Evolutionary conservation across 2,113 vertebrate species (phyloP), one percentile per base, ranked within the genome.

Genomic region (Sporophila hypoxantha): DNA sequence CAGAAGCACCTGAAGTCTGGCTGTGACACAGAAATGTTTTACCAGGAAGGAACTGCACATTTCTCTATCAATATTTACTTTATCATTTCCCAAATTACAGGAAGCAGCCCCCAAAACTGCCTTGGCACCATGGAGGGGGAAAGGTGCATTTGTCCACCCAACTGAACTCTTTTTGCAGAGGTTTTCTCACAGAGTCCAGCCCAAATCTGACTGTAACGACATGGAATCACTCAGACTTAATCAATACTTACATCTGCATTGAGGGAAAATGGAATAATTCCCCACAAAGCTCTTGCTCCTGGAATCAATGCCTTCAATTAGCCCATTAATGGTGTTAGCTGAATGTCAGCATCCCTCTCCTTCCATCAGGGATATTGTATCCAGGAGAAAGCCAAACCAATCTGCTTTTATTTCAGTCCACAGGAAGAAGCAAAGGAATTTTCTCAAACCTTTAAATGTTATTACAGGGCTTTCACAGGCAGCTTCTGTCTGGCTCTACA

Each of bases 161-260:
- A 3, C 2, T 60, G 41, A 83, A 71, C 15, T 12, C 4, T 53
- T 75, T 77, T 68, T 50, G 44, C 50, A 39, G 62, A 87, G 57
- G 37, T 81, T 77, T 77, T 39, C 50, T 73, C 47, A 10, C 0
- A 19, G 37, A 68, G 1, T 19, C 37, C 13, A 17, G 32, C 12
- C 52, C 59, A 10, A 30, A 4, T 81, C 53, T 71, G 66, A 47
- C 46, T 2, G 0, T 18, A 71, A 53, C 26, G 42, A n/a, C 32
- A 5, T 6, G 46, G 18, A 23, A 69, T 78, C 66, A 17, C 57
- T 56, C 76, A 77, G 62, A 62, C 55, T 77, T 70, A 75, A 92
- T 89, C 87, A 89, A 81, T 55, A 92, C 17, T 12, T 62, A 37
- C 69, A 85, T 89, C 79, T 89, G 55, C 91, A 91, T 76, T 5